Percentiles rank a stretch among this genome's conserved stretches.
Conservation (phyloP, 2,113 vertebrate genomes). For the Xerus inauris region DNA sequence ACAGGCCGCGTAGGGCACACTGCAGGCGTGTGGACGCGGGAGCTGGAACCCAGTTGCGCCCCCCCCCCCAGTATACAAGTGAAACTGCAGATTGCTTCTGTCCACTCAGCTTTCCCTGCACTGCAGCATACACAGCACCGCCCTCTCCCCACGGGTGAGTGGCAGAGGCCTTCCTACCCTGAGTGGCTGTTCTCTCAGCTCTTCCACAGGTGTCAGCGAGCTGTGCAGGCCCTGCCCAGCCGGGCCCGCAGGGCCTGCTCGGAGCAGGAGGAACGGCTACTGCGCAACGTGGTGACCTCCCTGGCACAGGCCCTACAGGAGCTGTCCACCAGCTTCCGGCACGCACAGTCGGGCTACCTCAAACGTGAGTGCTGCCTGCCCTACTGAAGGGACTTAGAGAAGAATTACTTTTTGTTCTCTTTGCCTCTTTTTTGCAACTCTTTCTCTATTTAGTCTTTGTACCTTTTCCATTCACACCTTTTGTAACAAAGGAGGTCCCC, state of each 20-base stretch:
- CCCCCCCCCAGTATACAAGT: rapidly evolving
- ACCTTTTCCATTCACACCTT: neutral
- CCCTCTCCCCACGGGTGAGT: neutral
- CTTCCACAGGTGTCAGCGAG: constrained; percentile 97
- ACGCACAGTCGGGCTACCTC: constrained; percentile 96
- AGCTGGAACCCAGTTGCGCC: rapidly evolving
- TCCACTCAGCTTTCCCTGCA: neutral
- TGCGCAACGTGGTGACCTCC: constrained; percentile 96
- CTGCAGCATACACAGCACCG: neutral
- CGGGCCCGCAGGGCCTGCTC: constrained; percentile 91
- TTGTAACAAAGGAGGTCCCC: rapidly evolving
- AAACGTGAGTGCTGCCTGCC: constrained; percentile 90
- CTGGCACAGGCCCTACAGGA: constrained; percentile 97
- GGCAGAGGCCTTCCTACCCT: neutral
- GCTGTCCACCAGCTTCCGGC: constrained; percentile 95
- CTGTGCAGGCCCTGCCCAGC: constrained; percentile 92
- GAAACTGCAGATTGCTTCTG: neutral
- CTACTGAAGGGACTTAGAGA: neutral
- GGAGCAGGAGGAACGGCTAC: constrained; percentile 94
- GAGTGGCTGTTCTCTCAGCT: constrained; percentile 87
- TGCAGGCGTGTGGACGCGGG: rapidly evolving
- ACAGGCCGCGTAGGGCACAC: rapidly evolving
- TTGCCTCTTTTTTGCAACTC: neutral
- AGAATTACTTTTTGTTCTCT: neutral
- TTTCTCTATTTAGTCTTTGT: neutral